These are phyloP conservation scores for Hoplostethus atlanticus DNA, from an alignment of 2,797 vertebrate genomes.

Conservation along the genomic window DNA sequence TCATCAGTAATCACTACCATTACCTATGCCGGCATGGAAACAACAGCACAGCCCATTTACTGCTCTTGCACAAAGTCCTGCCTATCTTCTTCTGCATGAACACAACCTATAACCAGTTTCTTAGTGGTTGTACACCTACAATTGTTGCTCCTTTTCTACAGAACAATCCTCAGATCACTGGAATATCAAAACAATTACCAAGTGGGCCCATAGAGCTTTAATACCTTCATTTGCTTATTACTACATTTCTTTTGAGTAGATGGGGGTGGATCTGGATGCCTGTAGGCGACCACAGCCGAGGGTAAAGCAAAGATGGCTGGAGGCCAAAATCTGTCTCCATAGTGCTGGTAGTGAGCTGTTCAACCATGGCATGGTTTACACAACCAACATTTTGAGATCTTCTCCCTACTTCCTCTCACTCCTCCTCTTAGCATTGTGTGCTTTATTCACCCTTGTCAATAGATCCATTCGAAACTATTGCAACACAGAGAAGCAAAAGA, in stretches of 20 bases:
- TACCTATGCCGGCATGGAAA: neutral
- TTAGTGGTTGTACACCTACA: slow-evolving; percentile 5
- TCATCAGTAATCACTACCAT: neutral
- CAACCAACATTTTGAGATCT: slow-evolving; percentile 55
- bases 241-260: neutral
- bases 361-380: slow-evolving; percentile 63
- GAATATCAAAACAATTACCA: slow-evolving; percentile 18
- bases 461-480: slow-evolving; percentile 50
- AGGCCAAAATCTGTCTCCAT: slow-evolving; percentile 54
- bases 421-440: slow-evolving; percentile 52
- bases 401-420: slow-evolving; percentile 60
- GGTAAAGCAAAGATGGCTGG: slow-evolving; percentile 25
- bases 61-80: neutral
- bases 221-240: slow-evolving; percentile 2
- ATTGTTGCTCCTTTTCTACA: slow-evolving; percentile 11
- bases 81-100: neutral
- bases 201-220: slow-evolving; percentile 9
- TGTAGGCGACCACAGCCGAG: neutral
- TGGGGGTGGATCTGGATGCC: slow-evolving; percentile 33
- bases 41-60: neutral
- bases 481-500: slow-evolving; percentile 40
- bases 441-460: slow-evolving; percentile 58
- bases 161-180: neutral
- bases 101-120: neutral
- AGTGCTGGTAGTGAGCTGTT: slow-evolving; percentile 57